A percentile compares a stretch with the other conserved stretches of the same genome.
These are phyloP conservation scores for Cheilinus undulatus DNA, from an alignment of 2,113 vertebrate species.

Conservation along the genomic window DNA sequence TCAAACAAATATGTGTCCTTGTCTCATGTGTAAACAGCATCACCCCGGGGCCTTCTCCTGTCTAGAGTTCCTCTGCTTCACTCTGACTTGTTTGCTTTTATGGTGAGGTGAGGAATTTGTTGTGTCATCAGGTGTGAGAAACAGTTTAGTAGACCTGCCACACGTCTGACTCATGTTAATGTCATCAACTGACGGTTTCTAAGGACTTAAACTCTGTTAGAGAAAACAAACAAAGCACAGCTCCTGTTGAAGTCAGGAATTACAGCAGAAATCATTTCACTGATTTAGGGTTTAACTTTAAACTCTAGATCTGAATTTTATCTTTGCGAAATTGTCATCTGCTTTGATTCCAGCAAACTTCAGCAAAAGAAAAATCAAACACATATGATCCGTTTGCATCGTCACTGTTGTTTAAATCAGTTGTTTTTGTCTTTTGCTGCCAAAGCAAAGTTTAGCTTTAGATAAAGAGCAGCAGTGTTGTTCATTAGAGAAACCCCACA, in stretches of 20 bases:
- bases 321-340: not conserved
- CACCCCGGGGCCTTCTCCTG: slow-evolving; percentile 28
- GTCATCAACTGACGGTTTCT: slow-evolving; percentile 6
- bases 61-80: slow-evolving; percentile 26
- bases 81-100: slow-evolving; percentile 61
- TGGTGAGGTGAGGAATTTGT: slow-evolving; percentile 64
- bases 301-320: not conserved
- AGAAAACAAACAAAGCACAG: not conserved
- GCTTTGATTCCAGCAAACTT: not conserved
- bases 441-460: slow-evolving; percentile 41
- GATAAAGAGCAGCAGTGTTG: slow-evolving; percentile 52
- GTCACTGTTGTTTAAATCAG: not conserved
- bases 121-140: slow-evolving; percentile 54
- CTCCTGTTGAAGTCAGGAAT: not conserved
- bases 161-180: slow-evolving; percentile 48
- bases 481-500: slow-evolving; percentile 36
- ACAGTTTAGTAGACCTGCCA: slow-evolving; percentile 13
- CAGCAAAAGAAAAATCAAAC: not conserved
- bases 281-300: not conserved
- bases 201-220: not conserved
- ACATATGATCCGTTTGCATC: not conserved
- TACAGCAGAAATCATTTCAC: not conserved
- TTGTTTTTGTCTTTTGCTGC: slow-evolving; percentile 1
- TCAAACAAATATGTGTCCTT: slow-evolving; percentile 33
- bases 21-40: slow-evolving; percentile 50